These are phyloP conservation scores for Chauna torquata DNA, from an alignment of 2,113 vertebrate genomes.

Conservation along the genomic window DNA sequence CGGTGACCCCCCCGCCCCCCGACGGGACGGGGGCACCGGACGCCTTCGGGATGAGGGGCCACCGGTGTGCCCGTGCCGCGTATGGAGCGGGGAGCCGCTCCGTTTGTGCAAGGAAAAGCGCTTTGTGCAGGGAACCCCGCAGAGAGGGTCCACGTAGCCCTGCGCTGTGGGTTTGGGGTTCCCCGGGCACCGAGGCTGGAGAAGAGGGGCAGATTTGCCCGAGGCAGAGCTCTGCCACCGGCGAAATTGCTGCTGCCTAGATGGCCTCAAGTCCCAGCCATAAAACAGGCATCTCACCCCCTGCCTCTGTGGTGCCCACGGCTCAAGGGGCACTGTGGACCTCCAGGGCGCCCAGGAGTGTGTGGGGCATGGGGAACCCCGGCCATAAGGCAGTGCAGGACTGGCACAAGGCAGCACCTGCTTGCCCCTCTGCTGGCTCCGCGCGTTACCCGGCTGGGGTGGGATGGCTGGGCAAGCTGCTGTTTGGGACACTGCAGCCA, in stretches of 20 bases:
- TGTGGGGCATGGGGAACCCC: rapidly evolving
- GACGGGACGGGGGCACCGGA: too few species aligned
- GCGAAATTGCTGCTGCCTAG: neutral
- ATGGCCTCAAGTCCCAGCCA: neutral
- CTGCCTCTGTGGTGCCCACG: neutral
- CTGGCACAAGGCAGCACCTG: neutral
- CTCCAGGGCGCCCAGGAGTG: neutral
- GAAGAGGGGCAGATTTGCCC: neutral
- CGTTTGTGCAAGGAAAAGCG: rapidly evolving
- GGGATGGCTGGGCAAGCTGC: rapidly evolving
- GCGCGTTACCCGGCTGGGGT: neutral
- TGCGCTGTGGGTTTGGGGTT: neutral
- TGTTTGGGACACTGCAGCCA: neutral
- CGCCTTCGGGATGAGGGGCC: neutral
- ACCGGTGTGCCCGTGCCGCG: too few species aligned
- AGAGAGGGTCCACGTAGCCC: rapidly evolving
- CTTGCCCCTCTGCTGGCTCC: neutral
- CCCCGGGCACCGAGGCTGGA: rapidly evolving
- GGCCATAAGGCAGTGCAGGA: neutral
- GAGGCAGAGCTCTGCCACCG: neutral
- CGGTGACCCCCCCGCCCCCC: too few species aligned
- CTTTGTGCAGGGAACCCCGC: rapidly evolving
- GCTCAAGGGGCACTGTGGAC: neutral
- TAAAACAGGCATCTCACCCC: rapidly evolving
- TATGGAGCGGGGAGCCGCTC: neutral